A percentile compares a stretch with the other conserved stretches of the same genome.
Conservation (phyloP, 2,797 vertebrate species). For the Leptodactylus fallax region DNA sequence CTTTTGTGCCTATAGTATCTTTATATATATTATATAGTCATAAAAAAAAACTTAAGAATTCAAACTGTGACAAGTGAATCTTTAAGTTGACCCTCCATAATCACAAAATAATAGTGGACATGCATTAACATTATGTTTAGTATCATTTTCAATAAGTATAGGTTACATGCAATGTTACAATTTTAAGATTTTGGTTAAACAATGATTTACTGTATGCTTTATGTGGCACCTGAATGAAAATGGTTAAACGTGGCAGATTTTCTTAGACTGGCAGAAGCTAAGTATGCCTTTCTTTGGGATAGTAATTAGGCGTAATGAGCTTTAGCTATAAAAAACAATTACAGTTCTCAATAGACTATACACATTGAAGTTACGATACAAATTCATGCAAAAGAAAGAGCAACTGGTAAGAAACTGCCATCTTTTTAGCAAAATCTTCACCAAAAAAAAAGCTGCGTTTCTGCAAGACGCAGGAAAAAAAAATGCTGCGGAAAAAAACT, state of each 20-base stretch:
- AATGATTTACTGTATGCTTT: too few species aligned
- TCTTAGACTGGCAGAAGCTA: neutral
- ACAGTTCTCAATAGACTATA: neutral
- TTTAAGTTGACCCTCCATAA: neutral
- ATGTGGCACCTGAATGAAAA: neutral
- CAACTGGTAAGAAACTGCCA: neutral
- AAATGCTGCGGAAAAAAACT: too few species aligned
- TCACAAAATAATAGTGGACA: neutral
- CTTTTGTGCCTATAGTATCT: too few species aligned
- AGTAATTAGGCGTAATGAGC: slow-evolving; percentile 8
- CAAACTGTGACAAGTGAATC: too few species aligned
- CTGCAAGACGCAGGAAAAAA: too few species aligned
- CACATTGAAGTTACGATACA: neutral
- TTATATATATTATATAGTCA: too few species aligned
- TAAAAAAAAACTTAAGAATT: too few species aligned
- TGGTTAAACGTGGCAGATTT: neutral
- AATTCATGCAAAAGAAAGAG: neutral
- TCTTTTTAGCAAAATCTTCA: too few species aligned
- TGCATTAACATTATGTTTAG: neutral
- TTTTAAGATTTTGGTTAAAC: neutral
- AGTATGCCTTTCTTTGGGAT: neutral
- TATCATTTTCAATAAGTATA: neutral
- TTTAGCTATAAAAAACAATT: neutral
- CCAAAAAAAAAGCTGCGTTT: too few species aligned
- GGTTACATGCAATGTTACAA: neutral